Base-by-base conservation (phyloP, 2,888 invertebrate species). In the Julus scanicus region DNA sequence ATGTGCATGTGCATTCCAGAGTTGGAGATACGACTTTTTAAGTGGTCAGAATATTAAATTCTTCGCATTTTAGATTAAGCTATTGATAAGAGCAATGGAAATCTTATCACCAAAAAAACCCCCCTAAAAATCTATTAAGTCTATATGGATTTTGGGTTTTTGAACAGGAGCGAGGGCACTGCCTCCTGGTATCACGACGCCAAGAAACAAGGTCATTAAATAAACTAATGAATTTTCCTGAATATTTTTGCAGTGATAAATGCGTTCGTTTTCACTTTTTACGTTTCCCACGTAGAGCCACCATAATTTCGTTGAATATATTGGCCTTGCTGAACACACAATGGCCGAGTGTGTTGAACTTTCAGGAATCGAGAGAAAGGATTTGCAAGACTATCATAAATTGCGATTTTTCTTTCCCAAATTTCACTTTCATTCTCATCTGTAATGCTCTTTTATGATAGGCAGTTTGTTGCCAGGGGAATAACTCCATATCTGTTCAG, bases 141-240 rank as follows among this genome's bases (percentile, higher is more conserved):
- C 29, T 29, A 9, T 71, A 71, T 71, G 71, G 29, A 71, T 71
- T 71, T 71, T 29, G 71, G 71, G 29, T 29, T 29, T 53, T 29
- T 71, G 29, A 71, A 71, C 71, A 71, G 71, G 71, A 71, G 71
- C 71, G 71, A 71, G 71, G 71, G 71, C 71, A 71, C 71, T 71
- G 71, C 71, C 71, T 71, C 29, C 71, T 71, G 71, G 29, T 29
- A 71, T 29, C 71, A 71, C 71, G 71, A 71, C 29, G 53, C 11
- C 29, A 29, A 71, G 29, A 71, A 71, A 71, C 71, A 71, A 71
- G 71, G 71, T 29, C 71, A 71, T 71, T 71, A 29, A 71, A 71
- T 71, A 71, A 71, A 11, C 71, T 71, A 71, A 71, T 71, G 71
- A 29, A 9, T 71, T 71, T 71, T 29, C 8, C 11, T 15, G 11